Evolutionary conservation across 1,140 invertebrate species (phyloP).

Genomic region (Diachasmimorpha longicaudata): DNA sequence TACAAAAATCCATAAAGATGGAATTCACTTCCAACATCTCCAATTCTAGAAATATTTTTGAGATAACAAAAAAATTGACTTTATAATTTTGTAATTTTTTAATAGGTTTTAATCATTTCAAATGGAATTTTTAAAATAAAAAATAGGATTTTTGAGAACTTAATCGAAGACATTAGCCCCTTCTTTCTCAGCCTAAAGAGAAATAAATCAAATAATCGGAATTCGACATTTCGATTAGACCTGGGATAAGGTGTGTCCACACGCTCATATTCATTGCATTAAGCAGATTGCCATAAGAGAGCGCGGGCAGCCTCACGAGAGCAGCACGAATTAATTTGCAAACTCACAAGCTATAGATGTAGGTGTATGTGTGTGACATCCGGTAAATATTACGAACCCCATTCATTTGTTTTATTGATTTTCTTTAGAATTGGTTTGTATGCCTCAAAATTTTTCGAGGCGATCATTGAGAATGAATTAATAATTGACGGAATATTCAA

Average conservation of each 20-base stretch:
- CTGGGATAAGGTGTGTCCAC: constrained; percentile 24
- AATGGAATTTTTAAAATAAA: too few species aligned
- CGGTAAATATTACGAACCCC: constrained; percentile 18
- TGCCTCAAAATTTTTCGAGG: too few species aligned
- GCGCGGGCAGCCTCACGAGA: background rate
- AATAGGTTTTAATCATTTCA: too few species aligned
- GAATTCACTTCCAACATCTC: too few species aligned
- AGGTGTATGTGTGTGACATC: constrained; percentile 34
- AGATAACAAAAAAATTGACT: too few species aligned
- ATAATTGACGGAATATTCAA: too few species aligned
- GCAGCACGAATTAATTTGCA: constrained; percentile 32
- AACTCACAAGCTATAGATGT: constrained; percentile 24
- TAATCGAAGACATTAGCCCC: too few species aligned
- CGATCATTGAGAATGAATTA: too few species aligned
- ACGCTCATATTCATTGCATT: constrained; percentile 20
- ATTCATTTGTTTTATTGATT: constrained; percentile 9
- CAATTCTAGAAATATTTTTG: too few species aligned
- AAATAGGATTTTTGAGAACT: too few species aligned
- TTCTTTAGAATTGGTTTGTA: background rate
- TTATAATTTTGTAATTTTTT: too few species aligned
- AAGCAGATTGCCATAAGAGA: constrained; percentile 30
- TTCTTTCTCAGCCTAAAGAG: background rate
- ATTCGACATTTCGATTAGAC: constrained; percentile 15
- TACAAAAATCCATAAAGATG: too few species aligned
- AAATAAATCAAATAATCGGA: background rate